A percentile compares a stretch with the other conserved stretches of the same genome.
Evolutionary conservation across 2,113 vertebrate species (phyloP).

Genomic region (Ramphastos sulfuratus): DNA sequence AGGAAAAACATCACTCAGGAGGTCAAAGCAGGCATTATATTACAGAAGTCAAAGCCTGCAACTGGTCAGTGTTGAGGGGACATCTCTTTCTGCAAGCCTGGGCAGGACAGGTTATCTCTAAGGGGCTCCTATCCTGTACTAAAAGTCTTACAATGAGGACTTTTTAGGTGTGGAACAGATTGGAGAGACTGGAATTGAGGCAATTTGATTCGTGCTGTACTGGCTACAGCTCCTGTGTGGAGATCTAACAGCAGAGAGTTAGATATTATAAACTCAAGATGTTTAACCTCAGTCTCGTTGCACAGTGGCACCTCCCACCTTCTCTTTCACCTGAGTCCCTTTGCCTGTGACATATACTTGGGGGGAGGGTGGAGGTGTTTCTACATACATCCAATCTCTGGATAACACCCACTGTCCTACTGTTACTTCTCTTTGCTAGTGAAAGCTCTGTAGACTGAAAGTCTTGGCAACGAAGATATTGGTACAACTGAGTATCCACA

Average conservation of each 20-base stretch:
- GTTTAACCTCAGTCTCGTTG: neutral
- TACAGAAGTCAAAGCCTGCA: neutral
- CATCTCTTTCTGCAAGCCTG: neutral
- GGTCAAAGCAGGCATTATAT: neutral
- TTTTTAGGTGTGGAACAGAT: neutral
- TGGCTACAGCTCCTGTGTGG: neutral
- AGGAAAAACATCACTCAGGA: neutral
- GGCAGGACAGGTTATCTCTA: neutral
- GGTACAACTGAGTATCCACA: neutral
- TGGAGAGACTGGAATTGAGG: neutral
- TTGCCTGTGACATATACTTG: neutral
- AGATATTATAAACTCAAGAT: neutral
- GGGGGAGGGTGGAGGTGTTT: too few species aligned
- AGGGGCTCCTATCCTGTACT: neutral
- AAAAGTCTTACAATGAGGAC: neutral
- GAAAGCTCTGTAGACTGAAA: neutral
- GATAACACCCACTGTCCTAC: neutral
- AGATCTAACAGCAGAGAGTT: neutral
- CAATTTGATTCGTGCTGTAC: neutral
- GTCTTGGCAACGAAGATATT: neutral
- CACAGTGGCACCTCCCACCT: neutral
- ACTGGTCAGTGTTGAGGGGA: fast-evolving
- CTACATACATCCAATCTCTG: neutral
- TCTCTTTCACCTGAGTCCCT: neutral
- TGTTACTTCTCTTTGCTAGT: neutral